Percentiles rank a stretch among this genome's conserved stretches.
Conservation (phyloP, 2,888 invertebrate genomes). For the Geotrupes spiniger region DNA sequence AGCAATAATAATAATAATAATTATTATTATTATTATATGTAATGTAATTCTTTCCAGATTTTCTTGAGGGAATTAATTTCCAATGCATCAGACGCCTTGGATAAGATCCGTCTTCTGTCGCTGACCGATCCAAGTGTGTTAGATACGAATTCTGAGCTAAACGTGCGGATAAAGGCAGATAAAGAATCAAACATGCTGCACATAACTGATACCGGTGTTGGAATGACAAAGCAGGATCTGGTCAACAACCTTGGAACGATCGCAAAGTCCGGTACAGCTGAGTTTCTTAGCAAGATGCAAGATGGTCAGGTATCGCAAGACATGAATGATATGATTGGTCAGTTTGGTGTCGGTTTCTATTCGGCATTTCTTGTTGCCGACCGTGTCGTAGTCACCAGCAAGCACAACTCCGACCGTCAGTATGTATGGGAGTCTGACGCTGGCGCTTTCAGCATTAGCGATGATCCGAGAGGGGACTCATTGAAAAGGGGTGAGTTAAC, state of each 20-base stretch:
- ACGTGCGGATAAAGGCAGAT: constrained; percentile 90
- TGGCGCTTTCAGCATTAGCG: constrained; percentile 78
- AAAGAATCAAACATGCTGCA: constrained; percentile 88
- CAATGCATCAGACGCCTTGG: constrained; percentile 97
- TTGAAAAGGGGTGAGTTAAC: constrained; percentile 66
- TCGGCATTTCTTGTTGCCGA: constrained; percentile 96
- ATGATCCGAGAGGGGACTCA: constrained; percentile 92
- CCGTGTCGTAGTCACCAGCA: constrained; percentile 91
- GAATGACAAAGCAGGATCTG: constrained; percentile 94
- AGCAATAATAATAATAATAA: too few species aligned
- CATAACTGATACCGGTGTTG: constrained; percentile 95
- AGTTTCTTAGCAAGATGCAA: constrained; percentile 90
- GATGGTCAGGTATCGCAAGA: constrained; percentile 66
- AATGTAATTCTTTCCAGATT: constrained; percentile 58
- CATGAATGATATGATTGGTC: constrained; percentile 97
- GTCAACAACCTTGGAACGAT: constrained; percentile 97
- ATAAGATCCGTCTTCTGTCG: constrained; percentile 93
- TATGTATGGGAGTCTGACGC: constrained; percentile 99
- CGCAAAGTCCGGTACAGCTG: constrained; percentile 96
- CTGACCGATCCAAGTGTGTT: constrained; percentile 82
- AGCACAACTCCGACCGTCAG: constrained; percentile 90
- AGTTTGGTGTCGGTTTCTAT: constrained; percentile 99
- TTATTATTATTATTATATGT: constrained; percentile 4
- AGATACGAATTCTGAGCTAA: constrained; percentile 75
- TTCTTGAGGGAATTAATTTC: constrained; percentile 97